phyloP scores from a whole-genome alignment of 2,797 vertebrate genomes.

The Fratercula arctica region DNA sequence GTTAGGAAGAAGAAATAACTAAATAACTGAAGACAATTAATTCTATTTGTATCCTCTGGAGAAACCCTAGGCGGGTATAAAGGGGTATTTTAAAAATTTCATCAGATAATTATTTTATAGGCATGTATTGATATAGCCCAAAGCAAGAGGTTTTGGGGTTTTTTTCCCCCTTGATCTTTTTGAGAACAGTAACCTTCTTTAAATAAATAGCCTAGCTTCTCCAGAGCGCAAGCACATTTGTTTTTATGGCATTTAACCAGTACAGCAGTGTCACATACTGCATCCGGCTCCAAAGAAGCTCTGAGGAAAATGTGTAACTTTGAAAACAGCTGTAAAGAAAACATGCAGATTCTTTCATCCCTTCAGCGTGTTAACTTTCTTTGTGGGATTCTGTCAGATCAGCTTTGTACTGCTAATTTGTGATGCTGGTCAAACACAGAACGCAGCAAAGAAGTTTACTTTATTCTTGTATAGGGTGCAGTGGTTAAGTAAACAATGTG shows the following conservation, averaged over 20 bases:
- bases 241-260: neutral
- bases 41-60: neutral
- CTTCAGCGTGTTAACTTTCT: neutral
- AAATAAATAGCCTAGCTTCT: neutral
- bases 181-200: neutral
- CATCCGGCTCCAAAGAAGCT: neutral
- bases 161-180: neutral
- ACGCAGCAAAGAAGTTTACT: neutral
- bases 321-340: slow-evolving; percentile 40
- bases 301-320: neutral
- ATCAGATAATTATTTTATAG: neutral
- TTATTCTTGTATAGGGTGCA: neutral
- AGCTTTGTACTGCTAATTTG: neutral
- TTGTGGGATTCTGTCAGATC: slow-evolving; percentile 11
- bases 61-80: neutral
- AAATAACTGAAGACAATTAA: neutral
- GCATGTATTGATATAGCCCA: neutral
- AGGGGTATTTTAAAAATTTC: neutral
- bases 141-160: neutral
- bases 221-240: neutral
- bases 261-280: neutral
- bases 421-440: neutral
- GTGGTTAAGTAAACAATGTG: neutral
- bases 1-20: neutral
- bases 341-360: neutral